These are phyloP conservation scores for Halcyon chelicuti DNA, from an alignment of 2,797 vertebrate species.

Conservation along the genomic window DNA sequence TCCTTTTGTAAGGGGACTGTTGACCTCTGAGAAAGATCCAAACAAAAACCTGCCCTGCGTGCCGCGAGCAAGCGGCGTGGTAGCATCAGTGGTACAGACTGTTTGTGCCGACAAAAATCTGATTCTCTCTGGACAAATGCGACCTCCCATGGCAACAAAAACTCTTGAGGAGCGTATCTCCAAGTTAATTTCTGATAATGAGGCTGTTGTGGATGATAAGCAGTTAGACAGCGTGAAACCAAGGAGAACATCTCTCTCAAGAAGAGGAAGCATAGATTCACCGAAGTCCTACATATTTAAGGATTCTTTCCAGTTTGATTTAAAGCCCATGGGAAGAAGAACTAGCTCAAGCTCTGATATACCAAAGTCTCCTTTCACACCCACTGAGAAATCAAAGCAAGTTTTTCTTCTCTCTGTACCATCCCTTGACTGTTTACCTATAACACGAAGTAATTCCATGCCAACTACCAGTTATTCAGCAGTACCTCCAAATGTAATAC, in stretches of 20 bases:
- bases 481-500: constrained; percentile 86
- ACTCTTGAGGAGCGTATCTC: constrained; percentile 95
- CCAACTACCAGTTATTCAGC: constrained; percentile 94
- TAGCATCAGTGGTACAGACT: constrained; percentile 82
- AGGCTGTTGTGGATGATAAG: constrained; percentile 97
- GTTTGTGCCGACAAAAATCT: constrained; percentile 82
- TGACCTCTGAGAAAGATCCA: constrained; percentile 86
- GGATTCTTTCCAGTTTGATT: constrained; percentile 99
- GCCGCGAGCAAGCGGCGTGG: constrained; percentile 63
- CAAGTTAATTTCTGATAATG: constrained; percentile 98
- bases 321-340: constrained; percentile 94
- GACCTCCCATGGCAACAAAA: constrained; percentile 91
- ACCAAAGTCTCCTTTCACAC: constrained; percentile 97
- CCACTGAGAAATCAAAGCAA: constrained; percentile 96
- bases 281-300: constrained; percentile 99
- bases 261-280: constrained; percentile 97
- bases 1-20: constrained; percentile 89
- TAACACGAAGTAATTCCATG: constrained; percentile 99
- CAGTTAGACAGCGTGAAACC: constrained; percentile 99
- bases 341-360: constrained; percentile 98
- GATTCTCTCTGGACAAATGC: constrained; percentile 86
- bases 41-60: constrained; percentile 79
- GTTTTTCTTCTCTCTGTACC: constrained; percentile 97
- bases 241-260: constrained; percentile 94
- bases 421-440: constrained; percentile 96